Conservation (phyloP, 2,888 invertebrate species). For the Parnassius glacialis region DNA sequence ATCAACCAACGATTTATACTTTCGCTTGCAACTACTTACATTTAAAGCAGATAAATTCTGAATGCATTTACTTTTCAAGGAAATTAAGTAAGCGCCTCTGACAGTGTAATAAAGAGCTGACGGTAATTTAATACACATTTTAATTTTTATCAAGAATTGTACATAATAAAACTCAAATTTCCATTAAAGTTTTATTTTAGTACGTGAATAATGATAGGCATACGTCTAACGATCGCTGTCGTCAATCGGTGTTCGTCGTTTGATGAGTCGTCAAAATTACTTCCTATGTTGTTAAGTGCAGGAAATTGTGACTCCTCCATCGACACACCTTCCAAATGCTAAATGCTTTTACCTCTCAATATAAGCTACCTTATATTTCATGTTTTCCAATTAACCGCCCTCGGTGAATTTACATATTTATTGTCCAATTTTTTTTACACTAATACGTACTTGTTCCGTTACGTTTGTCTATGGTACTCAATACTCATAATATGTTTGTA, state of each 20-base stretch:
- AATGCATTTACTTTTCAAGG: constrained; percentile 36
- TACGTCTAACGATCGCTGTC: constrained; percentile 48
- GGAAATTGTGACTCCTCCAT: constrained; percentile 78
- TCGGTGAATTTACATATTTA: background rate
- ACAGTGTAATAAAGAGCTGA: constrained; percentile 19
- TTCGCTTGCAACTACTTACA: constrained; percentile 58
- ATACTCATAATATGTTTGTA: too few species aligned
- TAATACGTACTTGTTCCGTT: too few species aligned
- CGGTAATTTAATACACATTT: constrained; percentile 14
- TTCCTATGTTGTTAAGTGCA: constrained; percentile 80
- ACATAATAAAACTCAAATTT: background rate
- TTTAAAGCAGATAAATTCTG: constrained; percentile 50
- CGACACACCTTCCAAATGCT: constrained; percentile 69
- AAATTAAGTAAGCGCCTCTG: constrained; percentile 9
- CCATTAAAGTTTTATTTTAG: constrained; percentile 45
- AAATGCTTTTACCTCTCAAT: constrained; percentile 48
- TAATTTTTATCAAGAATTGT: constrained; percentile 6
- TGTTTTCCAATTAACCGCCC: constrained; percentile 12
- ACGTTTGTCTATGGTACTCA: too few species aligned
- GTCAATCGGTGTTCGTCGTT: constrained; percentile 71
- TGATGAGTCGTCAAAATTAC: constrained; percentile 79
- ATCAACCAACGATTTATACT: constrained; percentile 68
- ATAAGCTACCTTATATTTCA: constrained; percentile 18
- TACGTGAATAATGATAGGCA: constrained; percentile 59
- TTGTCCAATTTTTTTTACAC: background rate